These are phyloP conservation scores for Polyergus mexicanus DNA, from an alignment of 1,140 invertebrate genomes.

Conservation along the genomic window DNA sequence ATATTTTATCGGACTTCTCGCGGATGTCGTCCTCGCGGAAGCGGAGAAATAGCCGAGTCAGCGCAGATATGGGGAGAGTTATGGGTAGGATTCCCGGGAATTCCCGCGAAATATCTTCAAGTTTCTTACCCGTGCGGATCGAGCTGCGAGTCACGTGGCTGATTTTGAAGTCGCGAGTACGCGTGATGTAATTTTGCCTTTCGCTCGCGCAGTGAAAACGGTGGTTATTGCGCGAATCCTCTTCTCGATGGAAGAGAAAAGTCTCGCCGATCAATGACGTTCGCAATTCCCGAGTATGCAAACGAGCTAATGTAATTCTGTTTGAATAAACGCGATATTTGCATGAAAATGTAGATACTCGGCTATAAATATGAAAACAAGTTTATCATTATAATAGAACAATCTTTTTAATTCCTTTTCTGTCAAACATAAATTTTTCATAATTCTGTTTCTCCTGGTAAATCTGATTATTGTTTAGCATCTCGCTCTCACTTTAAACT, in stretches of 20 bases:
- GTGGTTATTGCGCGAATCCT: background rate
- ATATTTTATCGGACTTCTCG: conserved; percentile 58
- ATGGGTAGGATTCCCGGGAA: conserved; percentile 56
- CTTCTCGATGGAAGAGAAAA: background rate
- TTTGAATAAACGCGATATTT: conserved; percentile 15
- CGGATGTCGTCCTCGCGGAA: conserved; percentile 54
- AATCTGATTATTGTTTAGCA: background rate
- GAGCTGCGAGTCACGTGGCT: conserved; percentile 53
- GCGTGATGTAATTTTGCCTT: conserved; percentile 36
- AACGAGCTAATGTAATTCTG: conserved; percentile 25
- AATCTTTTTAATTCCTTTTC: background rate
- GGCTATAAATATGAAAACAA: background rate
- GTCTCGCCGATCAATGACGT: conserved; percentile 9
- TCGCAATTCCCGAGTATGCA: background rate
- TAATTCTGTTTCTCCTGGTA: background rate
- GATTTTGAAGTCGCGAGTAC: conserved; percentile 30
- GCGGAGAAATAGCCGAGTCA: conserved; percentile 60
- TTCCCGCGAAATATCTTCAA: conserved; percentile 57
- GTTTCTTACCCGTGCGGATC: conserved; percentile 51
- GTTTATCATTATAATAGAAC: background rate
- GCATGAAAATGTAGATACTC: background rate
- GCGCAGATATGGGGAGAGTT: conserved; percentile 61
- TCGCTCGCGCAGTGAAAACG: conserved; percentile 9
- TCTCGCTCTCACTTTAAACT: background rate
- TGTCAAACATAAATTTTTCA: background rate